A percentile compares a stretch with the other conserved stretches of the same genome.
Evolutionary conservation across 2,797 vertebrate genomes (phyloP).

Genomic region (Brachyrhaphis roseni): DNA sequence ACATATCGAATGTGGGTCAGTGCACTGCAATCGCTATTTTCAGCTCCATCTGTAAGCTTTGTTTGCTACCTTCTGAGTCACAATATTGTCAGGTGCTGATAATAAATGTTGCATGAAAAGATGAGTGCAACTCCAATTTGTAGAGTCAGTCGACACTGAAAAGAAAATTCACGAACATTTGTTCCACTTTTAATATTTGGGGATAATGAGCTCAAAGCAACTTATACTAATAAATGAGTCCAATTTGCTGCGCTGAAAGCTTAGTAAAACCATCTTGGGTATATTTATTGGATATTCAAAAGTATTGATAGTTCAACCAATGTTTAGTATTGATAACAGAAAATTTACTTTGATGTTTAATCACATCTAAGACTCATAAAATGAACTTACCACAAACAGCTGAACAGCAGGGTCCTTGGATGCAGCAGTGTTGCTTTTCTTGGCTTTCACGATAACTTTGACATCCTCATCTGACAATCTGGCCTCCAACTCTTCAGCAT

Average conservation of each 20-base stretch:
- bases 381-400: conserved; percentile 91
- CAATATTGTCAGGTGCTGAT: neutral
- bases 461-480: conserved; percentile 92
- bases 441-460: conserved; percentile 90
- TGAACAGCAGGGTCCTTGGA: conserved; percentile 88
- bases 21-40: neutral
- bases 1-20: neutral
- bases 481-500: conserved; percentile 92
- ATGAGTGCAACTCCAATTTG: neutral
- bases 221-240: no score
- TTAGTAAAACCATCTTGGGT: neutral
- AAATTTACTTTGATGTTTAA: neutral
- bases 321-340: neutral
- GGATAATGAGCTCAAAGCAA: no score
- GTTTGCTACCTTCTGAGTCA: neutral
- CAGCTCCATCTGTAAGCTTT: neutral
- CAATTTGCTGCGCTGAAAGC: neutral
- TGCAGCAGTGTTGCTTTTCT: conserved; percentile 84
- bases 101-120: neutral
- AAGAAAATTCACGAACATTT: neutral
- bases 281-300: neutral
- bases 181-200: no score
- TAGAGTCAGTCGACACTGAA: neutral
- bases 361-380: neutral
- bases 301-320: neutral